Evolutionary conservation across 2,113 vertebrate genomes (phyloP).

Genomic region (Asarcornis scutulata): DNA sequence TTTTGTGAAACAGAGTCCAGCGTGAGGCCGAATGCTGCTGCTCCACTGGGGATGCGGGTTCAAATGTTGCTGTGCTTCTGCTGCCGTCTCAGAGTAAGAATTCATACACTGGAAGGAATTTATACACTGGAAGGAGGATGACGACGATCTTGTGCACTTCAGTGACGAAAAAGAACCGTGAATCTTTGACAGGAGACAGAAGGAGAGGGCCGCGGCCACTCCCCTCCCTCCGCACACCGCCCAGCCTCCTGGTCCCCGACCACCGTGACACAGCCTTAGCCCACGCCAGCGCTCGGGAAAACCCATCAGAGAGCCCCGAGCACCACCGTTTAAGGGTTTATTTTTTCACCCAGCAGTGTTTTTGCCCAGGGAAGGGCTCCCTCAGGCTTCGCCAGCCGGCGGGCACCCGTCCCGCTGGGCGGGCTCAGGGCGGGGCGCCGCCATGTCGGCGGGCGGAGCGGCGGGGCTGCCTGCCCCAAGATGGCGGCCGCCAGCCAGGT

Average conservation of each 20-base stretch:
- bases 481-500: too few relatives aligned
- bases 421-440: not conserved
- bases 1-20: not conserved
- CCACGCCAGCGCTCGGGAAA: not conserved
- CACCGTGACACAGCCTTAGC: not conserved
- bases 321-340: rapidly evolving
- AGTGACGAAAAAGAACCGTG: not conserved
- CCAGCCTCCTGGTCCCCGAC: not conserved
- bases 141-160: not conserved
- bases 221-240: rapidly evolving
- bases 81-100: not conserved
- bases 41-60: rapidly evolving
- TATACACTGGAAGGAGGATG: not conserved
- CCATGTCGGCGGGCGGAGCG: not conserved
- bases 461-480: too few relatives aligned
- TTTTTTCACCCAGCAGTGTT: rapidly evolving
- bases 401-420: rapidly evolving
- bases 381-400: rapidly evolving
- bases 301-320: rapidly evolving
- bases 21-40: rapidly evolving
- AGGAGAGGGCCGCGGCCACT: rapidly evolving
- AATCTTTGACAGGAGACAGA: not conserved
- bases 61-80: not conserved
- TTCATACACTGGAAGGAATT: too few relatives aligned
- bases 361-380: rapidly evolving